Conservation (phyloP, 2,113 vertebrate species). For the Mellivora capensis region DNA sequence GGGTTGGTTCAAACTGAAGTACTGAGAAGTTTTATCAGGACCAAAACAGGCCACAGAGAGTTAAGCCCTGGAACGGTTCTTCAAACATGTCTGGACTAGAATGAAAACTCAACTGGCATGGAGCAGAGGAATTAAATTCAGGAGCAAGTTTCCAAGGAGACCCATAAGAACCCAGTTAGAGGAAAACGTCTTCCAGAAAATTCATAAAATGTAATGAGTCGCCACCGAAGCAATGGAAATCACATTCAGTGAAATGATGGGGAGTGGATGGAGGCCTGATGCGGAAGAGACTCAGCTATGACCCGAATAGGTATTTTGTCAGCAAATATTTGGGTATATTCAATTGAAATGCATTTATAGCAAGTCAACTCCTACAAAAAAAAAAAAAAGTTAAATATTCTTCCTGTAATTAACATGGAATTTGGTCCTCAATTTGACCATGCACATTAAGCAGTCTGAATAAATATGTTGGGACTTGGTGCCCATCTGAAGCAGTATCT, state of each 20-base stretch:
- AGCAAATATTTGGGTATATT: not conserved
- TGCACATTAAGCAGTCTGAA: not conserved
- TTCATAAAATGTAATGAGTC: not conserved
- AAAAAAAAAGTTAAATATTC: not conserved
- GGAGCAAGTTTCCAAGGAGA: not conserved
- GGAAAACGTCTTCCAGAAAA: not conserved
- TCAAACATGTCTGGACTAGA: not conserved
- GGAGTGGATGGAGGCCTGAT: not conserved
- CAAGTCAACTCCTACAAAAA: not conserved
- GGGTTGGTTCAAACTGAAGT: not conserved
- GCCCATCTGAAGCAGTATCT: not conserved
- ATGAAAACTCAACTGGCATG: not conserved
- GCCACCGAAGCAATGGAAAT: not conserved
- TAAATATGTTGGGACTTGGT: not conserved
- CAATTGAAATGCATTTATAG: not conserved
- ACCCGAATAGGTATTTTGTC: not conserved
- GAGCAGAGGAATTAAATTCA: not conserved
- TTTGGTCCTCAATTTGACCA: not conserved
- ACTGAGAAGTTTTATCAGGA: not conserved
- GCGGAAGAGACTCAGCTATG: not conserved
- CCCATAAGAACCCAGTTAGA: not conserved
- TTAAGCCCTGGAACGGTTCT: not conserved
- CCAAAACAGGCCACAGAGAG: not conserved
- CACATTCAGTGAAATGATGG: not conserved
- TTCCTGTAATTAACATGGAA: not conserved